Evolutionary conservation across 2,797 vertebrate genomes (phyloP).

Genomic region (Myotis daubentonii): DNA sequence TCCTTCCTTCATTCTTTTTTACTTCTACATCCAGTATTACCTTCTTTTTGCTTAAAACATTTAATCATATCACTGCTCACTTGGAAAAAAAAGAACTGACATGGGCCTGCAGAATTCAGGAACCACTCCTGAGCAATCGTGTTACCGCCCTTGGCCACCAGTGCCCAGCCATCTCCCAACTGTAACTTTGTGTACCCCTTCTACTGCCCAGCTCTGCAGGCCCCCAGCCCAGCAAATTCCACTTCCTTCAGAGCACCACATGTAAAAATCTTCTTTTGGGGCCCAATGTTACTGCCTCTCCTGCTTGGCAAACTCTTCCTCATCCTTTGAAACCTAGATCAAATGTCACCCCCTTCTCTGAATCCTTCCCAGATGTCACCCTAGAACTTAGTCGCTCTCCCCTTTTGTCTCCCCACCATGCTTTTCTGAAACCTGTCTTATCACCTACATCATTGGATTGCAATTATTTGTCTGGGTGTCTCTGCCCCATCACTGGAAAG

Average conservation of each 20-base stretch:
- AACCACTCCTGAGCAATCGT: neutral
- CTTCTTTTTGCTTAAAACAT: neutral
- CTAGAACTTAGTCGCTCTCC: neutral
- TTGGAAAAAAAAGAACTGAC: neutral
- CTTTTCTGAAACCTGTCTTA: neutral
- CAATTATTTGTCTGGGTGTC: neutral
- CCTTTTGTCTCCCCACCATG: neutral
- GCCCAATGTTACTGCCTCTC: neutral
- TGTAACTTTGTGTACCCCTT: neutral
- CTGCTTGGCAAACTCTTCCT: neutral
- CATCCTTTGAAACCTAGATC: neutral
- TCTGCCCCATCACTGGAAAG: neutral
- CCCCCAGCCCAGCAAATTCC: neutral
- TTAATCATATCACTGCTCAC: neutral
- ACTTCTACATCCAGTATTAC: neutral
- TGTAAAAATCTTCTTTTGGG: neutral
- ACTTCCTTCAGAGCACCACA: neutral
- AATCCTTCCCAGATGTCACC: neutral
- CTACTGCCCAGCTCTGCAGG: neutral
- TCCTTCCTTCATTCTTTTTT: neutral
- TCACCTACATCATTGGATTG: neutral
- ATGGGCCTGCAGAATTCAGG: neutral
- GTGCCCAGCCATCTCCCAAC: neutral
- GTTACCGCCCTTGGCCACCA: neutral
- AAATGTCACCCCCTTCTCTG: neutral